phyloP scores from a whole-genome alignment of 1,140 invertebrate genomes.

The Bombus sylvicola region DNA sequence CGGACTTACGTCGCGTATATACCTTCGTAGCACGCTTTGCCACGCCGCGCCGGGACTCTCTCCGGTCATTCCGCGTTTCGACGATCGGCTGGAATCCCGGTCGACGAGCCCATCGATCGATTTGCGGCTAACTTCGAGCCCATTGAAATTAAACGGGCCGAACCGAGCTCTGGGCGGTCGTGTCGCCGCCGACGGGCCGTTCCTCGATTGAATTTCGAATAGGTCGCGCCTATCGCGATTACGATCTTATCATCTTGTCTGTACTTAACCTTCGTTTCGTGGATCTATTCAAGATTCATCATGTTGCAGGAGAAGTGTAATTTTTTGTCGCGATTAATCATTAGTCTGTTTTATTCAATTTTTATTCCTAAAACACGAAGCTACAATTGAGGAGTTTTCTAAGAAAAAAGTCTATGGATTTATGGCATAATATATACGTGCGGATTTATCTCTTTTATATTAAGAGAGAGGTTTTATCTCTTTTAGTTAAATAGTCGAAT shows the following conservation, averaged over 20 bases:
- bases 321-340: not conserved
- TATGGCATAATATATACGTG: too few species aligned
- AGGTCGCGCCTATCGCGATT: slow-evolving; percentile 1
- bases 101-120: slow-evolving; percentile 23
- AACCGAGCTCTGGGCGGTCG: not conserved
- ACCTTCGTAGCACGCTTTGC: slow-evolving; percentile 18
- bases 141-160: slow-evolving; percentile 33
- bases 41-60: not conserved
- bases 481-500: not conserved
- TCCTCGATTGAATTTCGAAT: slow-evolving; percentile 12
- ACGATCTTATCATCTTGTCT: not conserved
- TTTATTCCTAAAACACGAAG: not conserved
- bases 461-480: too few species aligned
- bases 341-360: not conserved
- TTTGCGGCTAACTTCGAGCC: slow-evolving; percentile 27
- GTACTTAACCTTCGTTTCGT: too few species aligned
- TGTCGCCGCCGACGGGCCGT: not conserved
- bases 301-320: not conserved
- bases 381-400: not conserved
- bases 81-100: slow-evolving; percentile 38
- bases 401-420: too few species aligned
- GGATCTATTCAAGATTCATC: not conserved
- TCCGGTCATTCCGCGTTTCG: not conserved
- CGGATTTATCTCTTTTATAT: too few species aligned
- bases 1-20: slow-evolving; percentile 52